Evolutionary conservation across 1,140 invertebrate genomes (phyloP).

Genomic region (Babylonia areolata): DNA sequence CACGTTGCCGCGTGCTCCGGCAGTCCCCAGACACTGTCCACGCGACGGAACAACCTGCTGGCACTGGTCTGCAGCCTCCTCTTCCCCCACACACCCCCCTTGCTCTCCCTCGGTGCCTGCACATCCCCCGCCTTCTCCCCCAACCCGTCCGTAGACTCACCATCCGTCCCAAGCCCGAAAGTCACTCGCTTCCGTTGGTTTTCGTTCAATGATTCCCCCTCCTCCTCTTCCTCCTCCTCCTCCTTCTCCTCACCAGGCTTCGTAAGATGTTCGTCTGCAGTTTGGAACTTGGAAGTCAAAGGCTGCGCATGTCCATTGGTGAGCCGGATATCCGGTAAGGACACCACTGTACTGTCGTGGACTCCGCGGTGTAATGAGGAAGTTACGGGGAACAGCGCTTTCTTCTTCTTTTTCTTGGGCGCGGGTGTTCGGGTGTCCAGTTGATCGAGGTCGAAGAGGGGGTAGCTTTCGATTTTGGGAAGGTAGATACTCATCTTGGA

Average conservation of each 20-base stretch:
- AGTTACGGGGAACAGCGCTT: background rate
- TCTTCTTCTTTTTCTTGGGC: background rate
- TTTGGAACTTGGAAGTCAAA: no score
- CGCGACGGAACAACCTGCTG: background rate
- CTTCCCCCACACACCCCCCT: background rate
- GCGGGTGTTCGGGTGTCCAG: background rate
- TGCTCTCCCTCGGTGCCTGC: background rate
- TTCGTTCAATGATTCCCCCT: no score
- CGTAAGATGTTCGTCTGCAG: background rate
- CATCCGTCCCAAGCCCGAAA: background rate
- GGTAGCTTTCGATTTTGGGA: constrained; percentile 38
- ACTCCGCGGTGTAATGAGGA: background rate
- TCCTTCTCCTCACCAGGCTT: background rate
- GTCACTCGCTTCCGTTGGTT: background rate
- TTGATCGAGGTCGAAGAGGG: constrained; percentile 32
- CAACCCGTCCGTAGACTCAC: background rate
- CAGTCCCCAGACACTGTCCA: background rate
- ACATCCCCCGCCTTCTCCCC: no score
- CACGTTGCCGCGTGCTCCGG: background rate
- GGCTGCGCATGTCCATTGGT: constrained; percentile 15
- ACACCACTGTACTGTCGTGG: background rate
- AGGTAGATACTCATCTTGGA: constrained; percentile 43
- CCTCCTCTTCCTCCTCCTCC: background rate
- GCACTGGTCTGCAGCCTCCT: background rate
- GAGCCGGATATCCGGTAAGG: constrained; percentile 23